Percentiles rank a stretch among this genome's conserved stretches.
Conservation (phyloP, 2,888 invertebrate species). For the Cosmia pyralina region DNA sequence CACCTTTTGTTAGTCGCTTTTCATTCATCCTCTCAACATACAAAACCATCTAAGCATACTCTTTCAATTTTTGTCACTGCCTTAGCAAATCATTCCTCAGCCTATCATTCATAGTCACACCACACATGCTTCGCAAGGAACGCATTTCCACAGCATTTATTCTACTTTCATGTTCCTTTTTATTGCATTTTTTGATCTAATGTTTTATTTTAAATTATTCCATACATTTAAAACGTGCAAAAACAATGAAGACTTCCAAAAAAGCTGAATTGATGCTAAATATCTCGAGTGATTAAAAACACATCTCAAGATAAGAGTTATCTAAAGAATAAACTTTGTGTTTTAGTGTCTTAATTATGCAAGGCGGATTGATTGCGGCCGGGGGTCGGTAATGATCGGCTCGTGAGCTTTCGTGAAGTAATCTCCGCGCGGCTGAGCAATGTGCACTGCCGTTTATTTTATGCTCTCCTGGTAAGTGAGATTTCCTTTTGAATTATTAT, state of each 20-base stretch:
- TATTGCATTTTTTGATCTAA: too few relatives aligned
- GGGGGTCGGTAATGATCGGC: conserved; percentile 79
- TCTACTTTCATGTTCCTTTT: too few relatives aligned
- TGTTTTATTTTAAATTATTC: not conserved
- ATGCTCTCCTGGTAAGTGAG: conserved; percentile 52
- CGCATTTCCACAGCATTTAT: too few relatives aligned
- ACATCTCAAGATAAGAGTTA: conserved; percentile 69
- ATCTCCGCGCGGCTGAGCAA: conserved; percentile 74
- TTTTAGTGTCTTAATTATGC: conserved; percentile 83
- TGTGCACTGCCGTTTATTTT: conserved; percentile 67
- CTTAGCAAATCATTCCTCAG: too few relatives aligned
- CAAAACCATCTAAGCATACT: too few relatives aligned
- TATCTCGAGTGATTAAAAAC: conserved; percentile 62
- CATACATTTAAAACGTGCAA: not conserved
- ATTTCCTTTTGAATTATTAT: conserved; percentile 29
- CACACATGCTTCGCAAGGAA: too few relatives aligned
- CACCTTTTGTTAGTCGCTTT: too few relatives aligned
- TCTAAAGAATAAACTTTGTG: conserved; percentile 71
- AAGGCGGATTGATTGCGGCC: conserved; percentile 80
- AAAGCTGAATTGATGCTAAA: conserved; percentile 12
- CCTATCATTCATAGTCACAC: too few relatives aligned
- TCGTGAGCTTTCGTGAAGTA: conserved; percentile 81
- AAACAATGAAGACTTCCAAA: not conserved
- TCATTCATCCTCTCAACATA: too few relatives aligned
- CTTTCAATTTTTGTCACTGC: too few relatives aligned